A percentile compares a stretch with the other conserved stretches of the same genome.
phyloP scores from a whole-genome alignment of 2,888 invertebrate species.

The Hirudinaria manillensis region DNA sequence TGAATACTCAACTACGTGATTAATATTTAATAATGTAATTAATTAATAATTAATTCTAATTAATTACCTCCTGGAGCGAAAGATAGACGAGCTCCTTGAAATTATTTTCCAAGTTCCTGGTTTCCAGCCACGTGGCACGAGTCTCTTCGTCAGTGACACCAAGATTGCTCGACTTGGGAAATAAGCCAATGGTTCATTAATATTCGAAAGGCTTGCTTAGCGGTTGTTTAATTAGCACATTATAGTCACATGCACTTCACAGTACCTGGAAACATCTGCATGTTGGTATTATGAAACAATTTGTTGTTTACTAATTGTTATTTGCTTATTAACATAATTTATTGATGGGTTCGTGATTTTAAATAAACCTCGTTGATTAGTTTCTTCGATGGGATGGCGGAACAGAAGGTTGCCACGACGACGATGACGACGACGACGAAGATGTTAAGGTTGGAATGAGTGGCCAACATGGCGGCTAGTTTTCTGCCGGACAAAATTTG shows the following conservation, averaged over 20 bases:
- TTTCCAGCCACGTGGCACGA: conserved; percentile 42
- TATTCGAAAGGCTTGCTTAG: too few relatives aligned
- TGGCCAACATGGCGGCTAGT: too few relatives aligned
- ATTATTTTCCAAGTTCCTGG: conserved; percentile 39
- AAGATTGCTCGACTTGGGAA: background rate
- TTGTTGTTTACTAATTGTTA: background rate
- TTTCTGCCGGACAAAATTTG: too few relatives aligned
- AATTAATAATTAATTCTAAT: background rate
- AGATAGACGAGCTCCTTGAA: conserved; percentile 40
- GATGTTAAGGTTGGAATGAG: background rate
- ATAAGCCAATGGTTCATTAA: too few relatives aligned
- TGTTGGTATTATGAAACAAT: too few relatives aligned
- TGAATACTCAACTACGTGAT: too few relatives aligned
- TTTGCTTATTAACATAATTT: background rate
- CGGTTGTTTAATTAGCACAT: too few relatives aligned
- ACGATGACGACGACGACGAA: background rate
- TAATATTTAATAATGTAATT: too few relatives aligned
- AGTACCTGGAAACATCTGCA: too few relatives aligned
- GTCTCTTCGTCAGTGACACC: conserved; percentile 25
- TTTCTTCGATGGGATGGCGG: conserved; percentile 1
- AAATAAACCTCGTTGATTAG: background rate
- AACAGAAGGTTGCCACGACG: background rate
- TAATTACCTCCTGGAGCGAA: conserved; percentile 38
- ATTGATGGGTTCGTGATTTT: background rate
- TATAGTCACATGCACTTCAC: too few relatives aligned